phyloP scores from a whole-genome alignment of 2,113 vertebrate genomes.

The Cryptomyrus ogoouensis region DNA sequence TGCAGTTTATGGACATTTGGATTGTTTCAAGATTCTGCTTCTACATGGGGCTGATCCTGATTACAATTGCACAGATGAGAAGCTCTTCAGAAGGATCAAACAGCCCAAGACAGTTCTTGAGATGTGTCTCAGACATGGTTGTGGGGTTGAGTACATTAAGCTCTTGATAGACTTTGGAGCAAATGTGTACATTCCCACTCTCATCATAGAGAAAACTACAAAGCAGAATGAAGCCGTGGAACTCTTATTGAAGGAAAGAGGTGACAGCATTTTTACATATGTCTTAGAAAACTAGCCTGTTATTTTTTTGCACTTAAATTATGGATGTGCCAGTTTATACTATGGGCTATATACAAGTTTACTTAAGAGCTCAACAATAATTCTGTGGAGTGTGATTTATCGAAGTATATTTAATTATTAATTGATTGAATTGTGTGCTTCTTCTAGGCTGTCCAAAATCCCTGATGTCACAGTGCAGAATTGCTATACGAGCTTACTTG shows the following conservation, averaged over 20 bases:
- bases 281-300: not conserved
- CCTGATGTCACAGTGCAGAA: conserved; percentile 74
- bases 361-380: not conserved
- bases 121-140: conserved; percentile 77
- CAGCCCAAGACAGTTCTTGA: conserved; percentile 78
- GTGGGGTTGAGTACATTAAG: conserved; percentile 67
- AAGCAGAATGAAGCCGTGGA: conserved; percentile 63
- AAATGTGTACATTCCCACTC: conserved; percentile 72
- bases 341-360: not conserved
- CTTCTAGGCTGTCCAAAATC: conserved; percentile 71
- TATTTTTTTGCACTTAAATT: not conserved
- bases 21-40: conserved; percentile 80
- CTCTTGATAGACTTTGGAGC: conserved; percentile 90
- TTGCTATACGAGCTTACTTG: conserved; percentile 66
- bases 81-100: conserved; percentile 64
- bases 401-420: not conserved
- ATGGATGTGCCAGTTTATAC: not conserved
- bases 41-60: conserved; percentile 80
- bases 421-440: not conserved
- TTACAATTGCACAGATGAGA: conserved; percentile 80
- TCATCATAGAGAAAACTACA: conserved; percentile 52
- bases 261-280: conserved; percentile 49
- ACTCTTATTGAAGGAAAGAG: conserved; percentile 77
- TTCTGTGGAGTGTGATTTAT: not conserved
- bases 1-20: conserved; percentile 77